Percentiles rank a stretch among this genome's conserved stretches.
Evolutionary conservation across 2,113 vertebrate genomes (phyloP).

Genomic region (Holacanthus passer): DNA sequence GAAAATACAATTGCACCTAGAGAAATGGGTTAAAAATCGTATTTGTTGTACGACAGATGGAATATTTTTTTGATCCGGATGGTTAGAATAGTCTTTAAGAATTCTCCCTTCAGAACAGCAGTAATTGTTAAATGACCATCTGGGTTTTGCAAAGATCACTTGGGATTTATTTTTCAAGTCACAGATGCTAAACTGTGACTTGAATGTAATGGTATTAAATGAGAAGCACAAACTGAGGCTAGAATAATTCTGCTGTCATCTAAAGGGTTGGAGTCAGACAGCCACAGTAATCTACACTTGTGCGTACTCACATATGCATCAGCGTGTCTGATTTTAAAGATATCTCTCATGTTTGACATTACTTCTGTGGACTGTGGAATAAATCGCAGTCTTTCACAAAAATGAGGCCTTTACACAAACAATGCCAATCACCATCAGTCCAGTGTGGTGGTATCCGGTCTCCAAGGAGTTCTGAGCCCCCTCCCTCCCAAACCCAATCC

Average conservation of each 20-base stretch:
- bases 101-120: not conserved
- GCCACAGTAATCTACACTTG: too few relatives aligned
- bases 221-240: not conserved
- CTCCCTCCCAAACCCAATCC: constrained; percentile 54
- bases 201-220: not conserved
- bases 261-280: not conserved
- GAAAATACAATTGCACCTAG: not conserved
- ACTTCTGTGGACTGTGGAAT: constrained; percentile 26
- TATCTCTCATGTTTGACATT: constrained; percentile 27
- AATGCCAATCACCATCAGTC: constrained; percentile 66
- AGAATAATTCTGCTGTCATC: not conserved
- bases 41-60: not conserved
- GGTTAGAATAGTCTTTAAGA: not conserved
- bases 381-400: constrained; percentile 55
- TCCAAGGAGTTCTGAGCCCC: constrained; percentile 74
- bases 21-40: not conserved
- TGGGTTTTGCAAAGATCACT: not conserved
- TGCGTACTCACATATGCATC: not conserved
- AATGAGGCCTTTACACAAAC: constrained; percentile 52
- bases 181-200: not conserved
- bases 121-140: not conserved
- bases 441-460: constrained; percentile 67
- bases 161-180: not conserved
- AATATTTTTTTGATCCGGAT: not conserved
- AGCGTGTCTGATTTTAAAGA: constrained; percentile 13